These are phyloP conservation scores for Metopia argyrocephala DNA, from an alignment of 2,888 invertebrate genomes.

Conservation along the genomic window DNA sequence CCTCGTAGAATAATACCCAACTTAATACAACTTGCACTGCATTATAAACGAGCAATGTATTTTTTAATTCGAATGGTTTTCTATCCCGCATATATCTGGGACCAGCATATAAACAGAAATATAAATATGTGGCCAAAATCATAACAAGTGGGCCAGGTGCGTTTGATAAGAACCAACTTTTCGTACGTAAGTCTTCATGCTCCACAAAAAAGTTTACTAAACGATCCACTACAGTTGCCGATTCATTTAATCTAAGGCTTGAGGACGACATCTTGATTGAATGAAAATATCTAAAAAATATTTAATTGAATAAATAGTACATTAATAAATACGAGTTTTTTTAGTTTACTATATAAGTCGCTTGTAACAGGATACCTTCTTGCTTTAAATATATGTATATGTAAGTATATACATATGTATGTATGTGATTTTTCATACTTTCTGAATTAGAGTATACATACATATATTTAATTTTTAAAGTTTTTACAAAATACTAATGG, in stretches of 20 bases:
- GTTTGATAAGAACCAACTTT: constrained; percentile 86
- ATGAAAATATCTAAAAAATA: neutral
- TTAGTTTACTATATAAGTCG: neutral
- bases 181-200: constrained; percentile 77
- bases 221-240: constrained; percentile 76
- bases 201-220: constrained; percentile 78
- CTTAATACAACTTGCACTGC: constrained; percentile 92
- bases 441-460: too few relatives aligned
- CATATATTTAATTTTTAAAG: too few relatives aligned
- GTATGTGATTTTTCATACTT: too few relatives aligned
- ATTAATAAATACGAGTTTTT: neutral
- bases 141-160: constrained; percentile 85
- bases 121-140: constrained; percentile 85
- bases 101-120: constrained; percentile 88
- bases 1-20: constrained; percentile 87
- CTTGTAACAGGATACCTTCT: too few relatives aligned
- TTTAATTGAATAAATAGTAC: neutral
- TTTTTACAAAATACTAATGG: too few relatives aligned
- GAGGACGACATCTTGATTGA: constrained; percentile 71
- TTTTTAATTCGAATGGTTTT: constrained; percentile 89
- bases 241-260: constrained; percentile 72
- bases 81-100: constrained; percentile 93
- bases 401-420: too few relatives aligned
- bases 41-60: constrained; percentile 90
- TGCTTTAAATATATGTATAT: too few relatives aligned